phyloP scores from a whole-genome alignment of 2,113 vertebrate genomes.

The Rutilus rutilus region DNA sequence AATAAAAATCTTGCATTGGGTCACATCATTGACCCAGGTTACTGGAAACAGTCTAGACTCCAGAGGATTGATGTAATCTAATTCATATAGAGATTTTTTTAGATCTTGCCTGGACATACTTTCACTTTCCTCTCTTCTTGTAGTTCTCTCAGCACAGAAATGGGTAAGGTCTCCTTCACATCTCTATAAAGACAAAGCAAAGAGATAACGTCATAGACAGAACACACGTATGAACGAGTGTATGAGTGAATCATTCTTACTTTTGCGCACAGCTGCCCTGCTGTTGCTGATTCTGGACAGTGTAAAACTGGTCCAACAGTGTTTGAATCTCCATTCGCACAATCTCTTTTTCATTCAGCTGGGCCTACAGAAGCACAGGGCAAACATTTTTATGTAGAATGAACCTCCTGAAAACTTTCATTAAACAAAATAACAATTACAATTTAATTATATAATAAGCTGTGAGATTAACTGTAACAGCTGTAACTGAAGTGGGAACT shows the following conservation, averaged over 20 bases:
- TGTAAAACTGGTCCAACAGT: conserved; percentile 83
- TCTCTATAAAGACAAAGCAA: conserved; percentile 60
- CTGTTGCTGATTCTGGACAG: conserved; percentile 70
- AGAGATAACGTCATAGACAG: neutral
- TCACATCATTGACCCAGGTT: too few species aligned
- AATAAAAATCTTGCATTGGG: too few species aligned
- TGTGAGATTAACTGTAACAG: neutral
- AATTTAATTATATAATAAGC: neutral
- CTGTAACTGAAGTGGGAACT: neutral
- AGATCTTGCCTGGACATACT: conserved; percentile 66
- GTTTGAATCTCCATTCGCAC: conserved; percentile 82
- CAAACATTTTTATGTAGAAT: neutral
- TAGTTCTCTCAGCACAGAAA: conserved; percentile 74
- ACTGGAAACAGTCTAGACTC: neutral
- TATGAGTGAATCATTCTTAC: conserved; percentile 54
- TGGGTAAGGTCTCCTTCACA: conserved; percentile 64
- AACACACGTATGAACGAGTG: neutral
- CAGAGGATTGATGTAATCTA: neutral
- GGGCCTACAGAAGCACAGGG: conserved; percentile 70
- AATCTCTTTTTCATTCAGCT: conserved; percentile 84
- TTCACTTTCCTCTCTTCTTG: conserved; percentile 80
- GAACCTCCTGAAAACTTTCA: neutral
- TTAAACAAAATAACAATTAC: too few species aligned
- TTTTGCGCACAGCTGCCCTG: conserved; percentile 50
- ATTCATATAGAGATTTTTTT: neutral